Evolutionary conservation across 2,797 vertebrate species (phyloP).

Genomic region (Falco berigora): DNA sequence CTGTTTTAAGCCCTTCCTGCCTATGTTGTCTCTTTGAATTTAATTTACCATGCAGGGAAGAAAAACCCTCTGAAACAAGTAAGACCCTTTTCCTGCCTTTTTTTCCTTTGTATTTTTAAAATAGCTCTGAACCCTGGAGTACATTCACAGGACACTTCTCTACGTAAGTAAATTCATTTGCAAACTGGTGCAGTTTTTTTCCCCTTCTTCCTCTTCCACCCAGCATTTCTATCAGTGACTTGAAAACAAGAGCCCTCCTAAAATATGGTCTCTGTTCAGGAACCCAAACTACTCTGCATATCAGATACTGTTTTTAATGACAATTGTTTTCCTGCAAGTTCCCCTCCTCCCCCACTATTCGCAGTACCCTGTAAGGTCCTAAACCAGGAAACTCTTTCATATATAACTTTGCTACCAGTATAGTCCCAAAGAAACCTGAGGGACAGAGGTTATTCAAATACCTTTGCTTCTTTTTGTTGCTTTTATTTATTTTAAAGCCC

Average conservation of each 20-base stretch:
- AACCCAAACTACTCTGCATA: not conserved
- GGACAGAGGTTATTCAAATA: not conserved
- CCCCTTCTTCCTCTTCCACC: not conserved
- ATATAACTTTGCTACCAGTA: not conserved
- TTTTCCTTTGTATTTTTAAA: not conserved
- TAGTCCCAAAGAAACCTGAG: not conserved
- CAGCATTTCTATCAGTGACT: not conserved
- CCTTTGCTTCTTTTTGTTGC: not conserved
- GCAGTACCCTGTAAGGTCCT: not conserved
- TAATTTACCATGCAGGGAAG: not conserved
- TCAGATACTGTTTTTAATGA: not conserved
- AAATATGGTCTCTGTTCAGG: not conserved
- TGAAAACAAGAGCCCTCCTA: not conserved
- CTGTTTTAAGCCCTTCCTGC: constrained; percentile 17
- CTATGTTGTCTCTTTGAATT: constrained; percentile 1
- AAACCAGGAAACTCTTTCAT: not conserved
- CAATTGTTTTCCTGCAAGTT: not conserved
- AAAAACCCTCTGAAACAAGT: not conserved
- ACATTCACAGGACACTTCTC: not conserved
- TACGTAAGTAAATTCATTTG: not conserved
- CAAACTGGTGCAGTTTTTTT: not conserved
- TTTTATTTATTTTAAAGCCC: not conserved
- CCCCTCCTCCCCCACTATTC: not conserved
- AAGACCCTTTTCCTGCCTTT: not conserved
- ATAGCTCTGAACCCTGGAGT: not conserved